Evolutionary conservation across 92 coral and sea anemone genomes (phyloP).

Genomic region (Umimayanthus kanabou): DNA sequence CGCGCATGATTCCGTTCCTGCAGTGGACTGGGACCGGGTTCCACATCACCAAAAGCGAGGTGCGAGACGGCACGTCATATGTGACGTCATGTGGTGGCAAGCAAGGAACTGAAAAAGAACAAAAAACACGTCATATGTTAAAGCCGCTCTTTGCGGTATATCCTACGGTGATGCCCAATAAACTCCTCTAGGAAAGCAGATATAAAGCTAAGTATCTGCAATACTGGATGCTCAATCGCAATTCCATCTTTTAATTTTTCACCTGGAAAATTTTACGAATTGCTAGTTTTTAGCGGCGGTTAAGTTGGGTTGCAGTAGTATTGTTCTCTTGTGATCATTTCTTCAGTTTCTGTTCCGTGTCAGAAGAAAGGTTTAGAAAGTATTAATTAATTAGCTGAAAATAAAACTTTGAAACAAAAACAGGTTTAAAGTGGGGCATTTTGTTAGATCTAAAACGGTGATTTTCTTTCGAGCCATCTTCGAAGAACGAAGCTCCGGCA

Average conservation of each 20-base stretch:
- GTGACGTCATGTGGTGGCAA: constrained; percentile 66
- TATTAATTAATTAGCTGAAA: too few species aligned
- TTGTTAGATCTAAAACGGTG: background rate
- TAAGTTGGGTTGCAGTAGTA: too few species aligned
- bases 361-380: background rate
- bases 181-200: background rate
- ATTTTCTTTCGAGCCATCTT: background rate
- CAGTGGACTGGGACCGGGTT: constrained; percentile 58
- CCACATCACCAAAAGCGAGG: constrained; percentile 58
- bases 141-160: background rate
- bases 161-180: background rate
- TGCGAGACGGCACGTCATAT: constrained; percentile 53
- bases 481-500: background rate
- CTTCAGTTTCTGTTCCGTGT: background rate
- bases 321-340: background rate
- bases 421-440: background rate
- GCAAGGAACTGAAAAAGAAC: constrained; percentile 61
- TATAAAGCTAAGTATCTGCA: background rate
- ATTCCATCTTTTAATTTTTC: too few species aligned
- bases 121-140: background rate
- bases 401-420: too few species aligned
- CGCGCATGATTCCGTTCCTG: constrained; percentile 70
- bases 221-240: background rate
- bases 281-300: too few species aligned
- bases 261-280: too few species aligned